Evolutionary conservation across 2,113 vertebrate genomes (phyloP), one percentile per base, ranked within the genome.

Genomic region (Oryzias javanicus): DNA sequence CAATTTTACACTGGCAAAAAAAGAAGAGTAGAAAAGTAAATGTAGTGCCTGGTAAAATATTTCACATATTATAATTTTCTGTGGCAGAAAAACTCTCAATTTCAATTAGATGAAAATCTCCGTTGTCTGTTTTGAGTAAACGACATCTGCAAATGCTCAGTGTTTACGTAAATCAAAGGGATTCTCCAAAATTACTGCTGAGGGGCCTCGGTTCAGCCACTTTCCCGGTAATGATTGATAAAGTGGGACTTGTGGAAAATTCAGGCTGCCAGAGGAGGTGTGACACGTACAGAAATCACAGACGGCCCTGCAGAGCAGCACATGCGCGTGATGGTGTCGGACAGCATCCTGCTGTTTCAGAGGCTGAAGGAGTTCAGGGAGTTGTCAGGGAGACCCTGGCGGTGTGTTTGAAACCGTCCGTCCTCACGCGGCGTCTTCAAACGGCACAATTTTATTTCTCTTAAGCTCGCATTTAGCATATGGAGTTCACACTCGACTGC

Each of bases 141-240:
- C 1, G 49, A 61, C 78, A 83, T 81, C 76, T 84, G 81, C 57
- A 65, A 78, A 65, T 65, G 64, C 44, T 82, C 64, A 76, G 53
- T 70, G 61, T 77, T 81, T 79, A 67, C 48, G 59, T 71, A 54
- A 78, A 75, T 78, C 70, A 70, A 72, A 53, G 59, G 44, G 41
- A 74, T 83, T 64, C 70, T 25, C 58, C 52, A 25, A 62, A 68
- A 75, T 70, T 19, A 59, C 74, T 20, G 66, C 75, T 6, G 57
- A 52, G 62, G 35, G 69, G 78, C 63, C 70, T 72, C 68, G 10
- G 42, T 58, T 65, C 1, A 16, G 62, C 52, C 64, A 40, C 68
- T 52, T 45, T 56, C 63, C 64, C 76, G 67, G 78, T 45, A 60
- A 70, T 80, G 76, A 77, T 64, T 85, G 86, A 80, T 86, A 73